Evolutionary conservation across 2,797 vertebrate species (phyloP), one percentile per base, ranked within the genome.

Genomic region (Phaenicophaeus curvirostris): DNA sequence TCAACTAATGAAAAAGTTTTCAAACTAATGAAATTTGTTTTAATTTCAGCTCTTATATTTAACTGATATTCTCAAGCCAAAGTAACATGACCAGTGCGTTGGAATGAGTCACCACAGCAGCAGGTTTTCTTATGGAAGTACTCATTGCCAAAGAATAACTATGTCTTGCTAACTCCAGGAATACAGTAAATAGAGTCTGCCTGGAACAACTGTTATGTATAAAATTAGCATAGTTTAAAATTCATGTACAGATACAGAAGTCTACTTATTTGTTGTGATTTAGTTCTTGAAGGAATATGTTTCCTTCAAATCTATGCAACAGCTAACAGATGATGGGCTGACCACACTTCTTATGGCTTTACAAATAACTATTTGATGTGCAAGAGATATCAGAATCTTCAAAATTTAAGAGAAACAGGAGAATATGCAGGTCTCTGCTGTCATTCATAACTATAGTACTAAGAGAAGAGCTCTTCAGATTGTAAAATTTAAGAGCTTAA

Each of bases 141-240:
- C 24, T 93, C 82, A 21, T 59, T 89, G 74, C 93, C 88, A 78
- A 81, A 59, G 87, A 81, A 92, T 53, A 96, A 95, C 94, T 89
- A 73, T 89, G 92, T 87, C 89, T 97, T 90, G 54, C 91, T 98
- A 96, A 97, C 61, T 91, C 77, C 57, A 94, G 84, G 89, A 96
- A 87, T 50, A 53, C 86, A 95, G 92, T 95, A 97, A 98, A 97
- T 93, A 98, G 79, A 97, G 74, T 96, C 93, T 96, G 96, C 91
- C 74, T 96, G 89, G 80, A 95, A 93, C 92, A 97, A 97, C 78
- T 97, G 94, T 84, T 96, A 75, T 33, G 54, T 81, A 68, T 96
- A 96, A 97, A 97, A 97, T 97, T 97, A 97, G 79, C 82, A 91
- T 87, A 95, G 69, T 96, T 98, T 95, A 96, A 97, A 96, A 97